Evolutionary conservation across 2,888 invertebrate species (phyloP).

Genomic region (Sarcophaga caerulescens): DNA sequence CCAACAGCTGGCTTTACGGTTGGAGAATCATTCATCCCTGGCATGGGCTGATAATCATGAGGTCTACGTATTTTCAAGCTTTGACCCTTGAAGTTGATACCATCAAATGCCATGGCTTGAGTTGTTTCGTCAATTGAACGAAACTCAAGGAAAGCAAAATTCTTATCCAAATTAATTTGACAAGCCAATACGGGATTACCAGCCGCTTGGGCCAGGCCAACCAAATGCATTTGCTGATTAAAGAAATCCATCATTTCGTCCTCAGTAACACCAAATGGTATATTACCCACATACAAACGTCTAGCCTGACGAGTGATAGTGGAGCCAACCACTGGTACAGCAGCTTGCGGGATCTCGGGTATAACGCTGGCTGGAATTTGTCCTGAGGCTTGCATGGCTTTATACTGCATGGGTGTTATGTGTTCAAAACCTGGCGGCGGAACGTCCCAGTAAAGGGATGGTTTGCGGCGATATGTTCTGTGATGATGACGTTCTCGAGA

Average conservation of each 20-base stretch:
- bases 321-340: slow-evolving; percentile 97
- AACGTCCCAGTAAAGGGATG: slow-evolving; percentile 98
- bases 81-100: slow-evolving; percentile 98
- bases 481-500: slow-evolving; percentile 77
- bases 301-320: slow-evolving; percentile 97
- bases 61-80: slow-evolving; percentile 98
- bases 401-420: slow-evolving; percentile 97
- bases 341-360: slow-evolving; percentile 95
- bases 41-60: slow-evolving; percentile 99
- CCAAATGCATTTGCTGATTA: slow-evolving; percentile 99
- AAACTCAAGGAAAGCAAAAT: slow-evolving; percentile 99
- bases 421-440: slow-evolving; percentile 99
- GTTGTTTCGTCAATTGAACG: slow-evolving; percentile 98
- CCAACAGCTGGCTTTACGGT: slow-evolving; percentile 91
- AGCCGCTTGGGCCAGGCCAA: slow-evolving; percentile 97
- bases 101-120: slow-evolving; percentile 99
- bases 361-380: slow-evolving; percentile 97
- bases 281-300: slow-evolving; percentile 97
- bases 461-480: slow-evolving; percentile 89
- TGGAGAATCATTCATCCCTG: slow-evolving; percentile 94
- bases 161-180: slow-evolving; percentile 99
- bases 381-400: slow-evolving; percentile 94
- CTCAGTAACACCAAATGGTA: slow-evolving; percentile 99
- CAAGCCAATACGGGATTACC: slow-evolving; percentile 99
- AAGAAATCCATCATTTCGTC: slow-evolving; percentile 99